Conservation (phyloP, 2,113 vertebrate species). For the Herpailurus yagouaroundi region DNA sequence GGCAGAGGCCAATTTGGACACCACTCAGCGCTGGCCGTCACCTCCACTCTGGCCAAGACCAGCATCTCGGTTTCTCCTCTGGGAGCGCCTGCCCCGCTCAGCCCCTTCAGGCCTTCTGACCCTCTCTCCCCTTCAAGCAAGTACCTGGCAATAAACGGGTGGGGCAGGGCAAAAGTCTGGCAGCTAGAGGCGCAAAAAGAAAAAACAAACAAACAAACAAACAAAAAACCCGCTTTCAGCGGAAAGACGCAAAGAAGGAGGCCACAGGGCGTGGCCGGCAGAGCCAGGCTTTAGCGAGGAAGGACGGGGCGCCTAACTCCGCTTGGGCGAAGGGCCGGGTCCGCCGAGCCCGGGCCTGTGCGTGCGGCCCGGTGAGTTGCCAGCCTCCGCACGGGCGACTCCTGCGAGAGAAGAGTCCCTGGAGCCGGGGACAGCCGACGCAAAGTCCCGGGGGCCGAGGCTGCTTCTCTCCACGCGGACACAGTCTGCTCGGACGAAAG, state of each 20-base stretch:
- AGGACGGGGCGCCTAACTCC: neutral
- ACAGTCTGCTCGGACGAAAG: neutral
- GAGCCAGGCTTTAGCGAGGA: neutral
- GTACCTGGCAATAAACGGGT: constrained; percentile 25
- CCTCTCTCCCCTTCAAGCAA: neutral
- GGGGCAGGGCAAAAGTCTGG: constrained; percentile 34
- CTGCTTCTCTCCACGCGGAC: constrained; percentile 40
- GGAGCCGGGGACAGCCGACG: neutral
- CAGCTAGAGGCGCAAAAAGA: neutral
- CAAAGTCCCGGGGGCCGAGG: neutral
- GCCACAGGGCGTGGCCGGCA: neutral
- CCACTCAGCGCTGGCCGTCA: neutral
- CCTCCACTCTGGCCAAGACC: neutral
- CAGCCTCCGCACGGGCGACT: neutral
- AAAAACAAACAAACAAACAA: rapidly evolving
- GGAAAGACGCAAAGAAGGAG: neutral
- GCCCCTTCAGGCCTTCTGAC: neutral
- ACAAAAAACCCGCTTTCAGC: constrained; percentile 48
- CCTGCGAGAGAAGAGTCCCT: neutral
- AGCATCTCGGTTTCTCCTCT: neutral
- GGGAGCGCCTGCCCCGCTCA: neutral
- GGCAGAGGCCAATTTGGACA: neutral
- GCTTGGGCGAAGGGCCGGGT: neutral
- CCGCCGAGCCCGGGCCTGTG: neutral
- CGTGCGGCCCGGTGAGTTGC: neutral